Percentiles rank a stretch among this genome's conserved stretches.
Conservation (phyloP, 2,888 invertebrate genomes). For the Atethmia centrago region DNA sequence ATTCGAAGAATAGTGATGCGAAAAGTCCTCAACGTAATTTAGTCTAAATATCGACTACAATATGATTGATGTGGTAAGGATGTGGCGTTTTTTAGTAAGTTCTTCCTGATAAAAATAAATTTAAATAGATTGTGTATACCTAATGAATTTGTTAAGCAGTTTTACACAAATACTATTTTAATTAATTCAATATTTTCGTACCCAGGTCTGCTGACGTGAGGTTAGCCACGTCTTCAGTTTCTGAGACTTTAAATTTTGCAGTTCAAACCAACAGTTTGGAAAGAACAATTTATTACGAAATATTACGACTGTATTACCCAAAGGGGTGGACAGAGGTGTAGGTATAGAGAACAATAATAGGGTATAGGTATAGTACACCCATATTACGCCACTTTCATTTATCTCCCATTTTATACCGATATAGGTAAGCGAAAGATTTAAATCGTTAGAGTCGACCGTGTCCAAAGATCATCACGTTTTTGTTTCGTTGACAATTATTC, state of each 20-base stretch:
- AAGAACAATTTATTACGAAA: not conserved
- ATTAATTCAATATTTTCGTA: not conserved
- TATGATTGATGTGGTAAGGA: not conserved
- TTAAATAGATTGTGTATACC: too few species aligned
- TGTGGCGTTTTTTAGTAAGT: not conserved
- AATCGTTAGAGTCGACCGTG: not conserved
- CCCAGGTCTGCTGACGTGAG: not conserved
- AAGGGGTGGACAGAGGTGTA: not conserved
- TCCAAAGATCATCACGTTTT: not conserved
- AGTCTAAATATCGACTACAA: constrained; percentile 40
- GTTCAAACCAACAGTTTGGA: not conserved
- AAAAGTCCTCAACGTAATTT: not conserved
- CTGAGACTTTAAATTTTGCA: too few species aligned
- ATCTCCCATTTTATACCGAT: too few species aligned
- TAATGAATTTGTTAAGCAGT: not conserved
- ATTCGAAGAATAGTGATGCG: constrained; percentile 56
- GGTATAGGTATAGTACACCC: not conserved
- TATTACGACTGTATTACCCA: not conserved
- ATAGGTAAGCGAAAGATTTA: not conserved
- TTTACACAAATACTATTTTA: not conserved
- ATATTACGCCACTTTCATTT: not conserved
- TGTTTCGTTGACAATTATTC: not conserved
- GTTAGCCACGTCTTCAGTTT: not conserved
- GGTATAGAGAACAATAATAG: not conserved
- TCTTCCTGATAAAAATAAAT: not conserved